Evolutionary conservation across 2,888 invertebrate species (phyloP).

Genomic region (Eustalomyia histrio): DNA sequence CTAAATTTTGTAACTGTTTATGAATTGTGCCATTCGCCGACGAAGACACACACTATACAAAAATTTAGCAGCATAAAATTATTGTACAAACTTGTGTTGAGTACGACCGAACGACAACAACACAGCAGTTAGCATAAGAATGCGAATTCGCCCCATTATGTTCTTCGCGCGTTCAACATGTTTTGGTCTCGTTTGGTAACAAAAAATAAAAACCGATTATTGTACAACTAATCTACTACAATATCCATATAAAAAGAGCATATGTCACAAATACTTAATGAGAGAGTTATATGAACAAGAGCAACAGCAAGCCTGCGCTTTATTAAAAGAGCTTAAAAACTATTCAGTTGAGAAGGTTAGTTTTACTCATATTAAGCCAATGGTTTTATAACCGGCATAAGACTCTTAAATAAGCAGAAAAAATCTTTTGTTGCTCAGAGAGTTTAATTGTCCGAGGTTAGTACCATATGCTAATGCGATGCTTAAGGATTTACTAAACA

Average conservation of each 20-base stretch:
- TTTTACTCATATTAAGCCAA: conserved; percentile 18
- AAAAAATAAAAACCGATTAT: background rate
- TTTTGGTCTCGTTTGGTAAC: conserved; percentile 19
- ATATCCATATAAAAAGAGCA: background rate
- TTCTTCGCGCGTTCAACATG: conserved; percentile 63
- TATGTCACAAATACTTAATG: conserved; percentile 15
- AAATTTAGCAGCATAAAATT: conserved; percentile 38
- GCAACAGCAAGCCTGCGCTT: background rate
- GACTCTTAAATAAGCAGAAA: background rate
- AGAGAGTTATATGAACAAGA: conserved; percentile 29
- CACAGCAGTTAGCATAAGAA: conserved; percentile 50
- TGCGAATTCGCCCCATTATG: conserved; percentile 48
- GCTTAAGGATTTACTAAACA: conserved; percentile 3
- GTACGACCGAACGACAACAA: conserved; percentile 35
- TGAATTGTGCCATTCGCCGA: conserved; percentile 68
- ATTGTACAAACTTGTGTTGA: conserved; percentile 38
- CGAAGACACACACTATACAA: conserved; percentile 53
- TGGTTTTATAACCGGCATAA: background rate
- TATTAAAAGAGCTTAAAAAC: background rate
- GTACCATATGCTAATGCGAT: conserved; percentile 21
- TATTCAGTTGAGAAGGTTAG: background rate
- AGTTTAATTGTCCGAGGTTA: conserved; percentile 52
- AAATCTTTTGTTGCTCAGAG: background rate
- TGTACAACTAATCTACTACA: conserved; percentile 48
- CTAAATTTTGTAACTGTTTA: conserved; percentile 76